Evolutionary conservation across 2,888 invertebrate species (phyloP), one percentile per base, ranked within the genome.

Genomic region (Zaprionus obscuricornis): DNA sequence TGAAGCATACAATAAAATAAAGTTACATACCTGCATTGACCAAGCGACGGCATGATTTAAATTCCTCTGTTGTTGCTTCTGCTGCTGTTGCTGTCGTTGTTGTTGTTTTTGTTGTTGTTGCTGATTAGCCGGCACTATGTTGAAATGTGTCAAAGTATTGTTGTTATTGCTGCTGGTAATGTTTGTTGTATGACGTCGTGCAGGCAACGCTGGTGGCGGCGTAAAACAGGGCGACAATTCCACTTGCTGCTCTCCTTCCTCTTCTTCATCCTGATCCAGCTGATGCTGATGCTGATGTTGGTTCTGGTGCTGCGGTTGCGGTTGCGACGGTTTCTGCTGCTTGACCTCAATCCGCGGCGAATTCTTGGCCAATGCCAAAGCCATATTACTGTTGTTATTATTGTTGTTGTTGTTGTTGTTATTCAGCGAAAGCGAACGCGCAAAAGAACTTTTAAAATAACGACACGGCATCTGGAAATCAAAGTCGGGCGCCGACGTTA

Each of bases 371-470:
- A 63, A 66, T 55, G 68, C 52, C 66, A 74, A 67, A 46, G 51
- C 36, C 45, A 31, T 43, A 55, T 36, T 55, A 54, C 31, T 55
- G 45, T 43, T 55, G 39, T 40, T 58, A 54, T 55, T 66, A 52
- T 62, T 67, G 40, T 40, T 58, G 39, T 39, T 72, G 56, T 37
- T 68, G 56, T 59, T 67, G 74, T 70, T 85, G 76, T 75, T 86
- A 64, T 82, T 91, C 49, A 89, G 89, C 54, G 91, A 91, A 76
- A 92, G 89, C 31, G 92, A 91, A 51, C 91, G 91, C 36, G 92
- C 92, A 85, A 91, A 92, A 58, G 91, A 90, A 83, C 92, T 92
- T 86, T 92, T 92, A 78, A 92, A 92, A 71, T 90, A 91, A 62
- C 91, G 91, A 26, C 90, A 91, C 43, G 90, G 87, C 72, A 88